phyloP scores from a whole-genome alignment of 2,888 invertebrate species.

The Netelia virgata region DNA sequence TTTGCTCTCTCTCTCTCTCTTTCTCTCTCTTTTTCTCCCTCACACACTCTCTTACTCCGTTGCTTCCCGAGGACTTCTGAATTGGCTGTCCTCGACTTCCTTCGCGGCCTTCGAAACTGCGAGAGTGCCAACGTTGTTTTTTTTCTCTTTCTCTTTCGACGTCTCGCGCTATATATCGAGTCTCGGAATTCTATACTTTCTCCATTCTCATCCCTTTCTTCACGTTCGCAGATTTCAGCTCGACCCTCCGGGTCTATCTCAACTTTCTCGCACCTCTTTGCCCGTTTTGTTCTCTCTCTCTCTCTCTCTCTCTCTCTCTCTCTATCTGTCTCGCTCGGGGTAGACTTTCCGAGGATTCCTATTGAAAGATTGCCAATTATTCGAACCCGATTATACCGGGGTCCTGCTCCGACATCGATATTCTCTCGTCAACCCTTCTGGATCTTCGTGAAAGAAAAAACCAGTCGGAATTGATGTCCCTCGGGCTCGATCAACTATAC shows the following conservation, averaged over 20 bases:
- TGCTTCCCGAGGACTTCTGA: slow-evolving; percentile 2
- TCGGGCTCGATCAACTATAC: neutral
- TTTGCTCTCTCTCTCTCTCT: slow-evolving; percentile 2
- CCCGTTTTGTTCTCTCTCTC: too few species aligned
- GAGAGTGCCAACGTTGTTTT: slow-evolving; percentile 7
- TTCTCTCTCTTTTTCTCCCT: neutral
- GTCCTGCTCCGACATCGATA: neutral
- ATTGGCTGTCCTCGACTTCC: slow-evolving; percentile 13
- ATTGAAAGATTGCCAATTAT: slow-evolving; percentile 30
- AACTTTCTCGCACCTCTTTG: slow-evolving; percentile 12
- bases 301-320: neutral
- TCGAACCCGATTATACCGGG: slow-evolving; percentile 9
- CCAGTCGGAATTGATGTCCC: slow-evolving; percentile 21
- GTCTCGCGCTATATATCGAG: neutral
- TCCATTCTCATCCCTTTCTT: neutral
- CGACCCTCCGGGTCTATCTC: neutral
- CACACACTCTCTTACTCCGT: neutral
- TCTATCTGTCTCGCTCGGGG: neutral
- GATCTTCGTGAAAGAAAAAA: slow-evolving; percentile 4
- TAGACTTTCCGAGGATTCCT: neutral
- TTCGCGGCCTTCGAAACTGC: slow-evolving; percentile 10
- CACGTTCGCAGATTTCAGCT: slow-evolving; percentile 1
- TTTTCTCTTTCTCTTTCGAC: neutral
- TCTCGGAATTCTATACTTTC: neutral
- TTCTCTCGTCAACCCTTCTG: slow-evolving; percentile 18